Percentiles rank a stretch among this genome's conserved stretches.
These are phyloP conservation scores for Blennius ocellaris DNA, from an alignment of 2,113 vertebrate species.

Conservation along the genomic window DNA sequence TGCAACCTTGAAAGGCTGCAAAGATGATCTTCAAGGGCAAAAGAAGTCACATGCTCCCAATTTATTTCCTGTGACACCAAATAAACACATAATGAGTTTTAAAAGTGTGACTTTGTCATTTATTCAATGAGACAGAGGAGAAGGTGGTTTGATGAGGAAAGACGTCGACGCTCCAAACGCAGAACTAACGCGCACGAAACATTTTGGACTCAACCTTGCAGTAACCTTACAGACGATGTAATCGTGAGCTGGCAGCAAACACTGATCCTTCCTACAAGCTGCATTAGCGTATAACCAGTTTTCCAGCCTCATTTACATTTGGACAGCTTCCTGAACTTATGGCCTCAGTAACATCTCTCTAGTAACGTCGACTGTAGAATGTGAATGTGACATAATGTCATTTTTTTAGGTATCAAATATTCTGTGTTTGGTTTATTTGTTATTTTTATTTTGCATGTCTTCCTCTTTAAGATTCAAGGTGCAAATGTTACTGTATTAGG, in stretches of 20 bases:
- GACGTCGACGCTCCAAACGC: not conserved
- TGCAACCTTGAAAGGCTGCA: slow-evolving; percentile 32
- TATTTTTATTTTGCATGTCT: no score
- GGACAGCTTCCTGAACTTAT: not conserved
- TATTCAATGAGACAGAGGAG: slow-evolving; percentile 23
- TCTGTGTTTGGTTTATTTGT: no score
- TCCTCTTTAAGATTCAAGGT: no score
- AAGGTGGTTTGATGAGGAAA: slow-evolving; percentile 30
- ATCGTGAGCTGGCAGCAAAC: slow-evolving; percentile 45
- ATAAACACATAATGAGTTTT: slow-evolving; percentile 1
- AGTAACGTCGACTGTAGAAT: no score
- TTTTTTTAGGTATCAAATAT: no score
- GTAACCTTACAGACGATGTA: slow-evolving; percentile 43
- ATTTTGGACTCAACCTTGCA: slow-evolving; percentile 59
- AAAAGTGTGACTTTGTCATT: slow-evolving; percentile 3
- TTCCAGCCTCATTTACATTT: not conserved
- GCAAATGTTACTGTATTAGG: no score
- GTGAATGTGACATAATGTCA: no score
- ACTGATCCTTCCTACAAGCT: slow-evolving; percentile 22
- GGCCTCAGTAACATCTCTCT: no score
- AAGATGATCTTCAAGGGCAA: slow-evolving; percentile 32
- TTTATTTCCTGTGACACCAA: slow-evolving; percentile 5
- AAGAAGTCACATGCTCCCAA: not conserved
- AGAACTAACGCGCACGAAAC: slow-evolving; percentile 16
- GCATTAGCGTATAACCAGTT: not conserved